phyloP scores from a whole-genome alignment of 2,888 invertebrate genomes.

The Mellilla xanthometata region DNA sequence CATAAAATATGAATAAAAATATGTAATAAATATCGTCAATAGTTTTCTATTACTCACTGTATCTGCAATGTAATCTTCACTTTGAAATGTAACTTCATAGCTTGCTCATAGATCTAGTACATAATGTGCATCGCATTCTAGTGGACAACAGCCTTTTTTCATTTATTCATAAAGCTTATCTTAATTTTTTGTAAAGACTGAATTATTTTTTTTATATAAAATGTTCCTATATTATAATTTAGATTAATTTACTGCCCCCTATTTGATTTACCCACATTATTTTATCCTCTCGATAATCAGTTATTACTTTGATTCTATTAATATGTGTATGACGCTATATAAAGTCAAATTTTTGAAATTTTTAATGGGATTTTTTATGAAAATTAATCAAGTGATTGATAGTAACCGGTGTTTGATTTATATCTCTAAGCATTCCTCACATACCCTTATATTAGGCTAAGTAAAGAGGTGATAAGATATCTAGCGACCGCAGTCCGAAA shows the following conservation, averaged over 20 bases:
- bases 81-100: slow-evolving; percentile 30
- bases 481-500: no score
- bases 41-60: slow-evolving; percentile 31
- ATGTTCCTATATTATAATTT: slow-evolving; percentile 82
- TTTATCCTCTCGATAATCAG: slow-evolving; percentile 67
- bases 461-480: no score
- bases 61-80: slow-evolving; percentile 29
- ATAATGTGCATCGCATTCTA: slow-evolving; percentile 36
- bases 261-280: slow-evolving; percentile 66
- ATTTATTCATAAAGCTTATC: slow-evolving; percentile 61
- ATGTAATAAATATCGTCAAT: slow-evolving; percentile 28
- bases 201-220: slow-evolving; percentile 64
- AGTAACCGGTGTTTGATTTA: slow-evolving; percentile 59
- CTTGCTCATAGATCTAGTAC: slow-evolving; percentile 31
- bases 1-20: slow-evolving; percentile 26
- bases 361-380: slow-evolving; percentile 81
- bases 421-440: no score
- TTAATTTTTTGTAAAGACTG: slow-evolving; percentile 72
- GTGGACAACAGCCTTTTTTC: slow-evolving; percentile 70
- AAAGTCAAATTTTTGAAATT: slow-evolving; percentile 81
- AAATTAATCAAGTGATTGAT: slow-evolving; percentile 79
- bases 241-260: slow-evolving; percentile 77
- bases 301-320: slow-evolving; percentile 74
- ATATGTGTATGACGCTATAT: slow-evolving; percentile 80
- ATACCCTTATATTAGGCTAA: no score